Base-by-base conservation (phyloP, 2,113 vertebrate species). In the Vicugna pacos region DNA sequence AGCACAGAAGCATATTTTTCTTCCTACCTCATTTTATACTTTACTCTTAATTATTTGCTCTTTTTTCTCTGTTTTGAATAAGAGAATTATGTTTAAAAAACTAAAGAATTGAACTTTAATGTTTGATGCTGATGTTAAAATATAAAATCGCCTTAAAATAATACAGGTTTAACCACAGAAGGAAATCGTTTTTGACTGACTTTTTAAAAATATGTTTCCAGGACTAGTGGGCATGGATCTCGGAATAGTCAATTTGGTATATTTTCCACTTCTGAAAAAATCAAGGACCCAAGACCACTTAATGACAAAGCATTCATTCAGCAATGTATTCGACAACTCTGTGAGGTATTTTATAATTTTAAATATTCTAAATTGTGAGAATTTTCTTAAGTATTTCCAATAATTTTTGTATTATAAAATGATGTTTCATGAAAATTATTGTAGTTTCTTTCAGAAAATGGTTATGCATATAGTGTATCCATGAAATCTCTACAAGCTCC, bases 271-370 rank as follows among this genome's bases (percentile, higher is more conserved):
- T 97, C 99, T 80, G 99, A 99, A 96, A 99, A 99, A 98, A 99
- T 99, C 52, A 99, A 99, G 97, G 99, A 99, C 67, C 97, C 99
- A 75, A 98, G 99, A 95, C 99, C 99, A 1, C 99, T 99, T 75
- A 99, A 99, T 96, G 99, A 99, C 98, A 99, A 99, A 97, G 70
- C 99, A 1, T 99, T 98, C 93, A 99, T 99, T 97, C 99, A 99
- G 79, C 99, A 99, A 16, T 99, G 99, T 96, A 99, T 99, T 96
- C 99, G 99, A 77, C 99, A 99, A 91, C 99, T 99, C 89, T 99
- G 98, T 96, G 99, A 99, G 99, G 99, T 99, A 98, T 94, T 50
- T 52, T 62, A 19, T 42, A n/a, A 70, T 32, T 83, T 93, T 88
- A 80, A 82, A 30, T 75, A 50, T 17, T 70, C 30, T 96, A 85